Percentiles rank a stretch among this genome's conserved stretches.
phyloP scores from a whole-genome alignment of 2,888 invertebrate species.

The Dryococelus australis region DNA sequence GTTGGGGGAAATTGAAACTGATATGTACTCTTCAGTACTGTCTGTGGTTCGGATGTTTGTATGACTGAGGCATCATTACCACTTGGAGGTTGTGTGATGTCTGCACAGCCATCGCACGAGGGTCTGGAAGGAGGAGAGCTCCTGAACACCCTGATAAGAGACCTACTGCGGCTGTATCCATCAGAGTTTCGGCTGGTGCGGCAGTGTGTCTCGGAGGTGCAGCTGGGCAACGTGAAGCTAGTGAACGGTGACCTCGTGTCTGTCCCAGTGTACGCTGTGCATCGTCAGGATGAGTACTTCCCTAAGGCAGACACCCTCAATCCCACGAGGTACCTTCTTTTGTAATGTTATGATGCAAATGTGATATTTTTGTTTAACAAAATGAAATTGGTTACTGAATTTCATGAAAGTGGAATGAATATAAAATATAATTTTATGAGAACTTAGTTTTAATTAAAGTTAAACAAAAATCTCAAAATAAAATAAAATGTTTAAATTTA shows the following conservation, averaged over 20 bases:
- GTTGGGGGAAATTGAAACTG: too few relatives aligned
- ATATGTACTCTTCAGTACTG: too few relatives aligned
- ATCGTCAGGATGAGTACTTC: conserved; percentile 3
- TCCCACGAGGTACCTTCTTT: not conserved
- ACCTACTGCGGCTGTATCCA: conserved; percentile 44
- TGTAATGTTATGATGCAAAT: too few relatives aligned
- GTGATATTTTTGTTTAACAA: too few relatives aligned
- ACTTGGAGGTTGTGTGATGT: not conserved
- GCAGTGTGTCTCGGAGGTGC: conserved; percentile 1
- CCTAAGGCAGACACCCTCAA: not conserved
- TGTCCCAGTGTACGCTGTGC: not conserved
- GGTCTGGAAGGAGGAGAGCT: conserved; percentile 43
- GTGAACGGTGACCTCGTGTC: not conserved
- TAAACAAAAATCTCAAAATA: too few relatives aligned
- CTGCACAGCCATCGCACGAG: conserved; percentile 35
- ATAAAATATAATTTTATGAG: too few relatives aligned
- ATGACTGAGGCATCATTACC: too few relatives aligned
- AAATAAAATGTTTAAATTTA: too few relatives aligned
- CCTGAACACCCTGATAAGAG: conserved; percentile 46
- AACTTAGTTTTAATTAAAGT: too few relatives aligned
- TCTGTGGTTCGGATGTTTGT: too few relatives aligned
- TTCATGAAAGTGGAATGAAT: too few relatives aligned
- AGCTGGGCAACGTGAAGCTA: not conserved
- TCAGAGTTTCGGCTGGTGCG: conserved; percentile 43
- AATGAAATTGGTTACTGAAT: too few relatives aligned